A percentile compares a stretch with the other conserved stretches of the same genome.
Evolutionary conservation across 30 jellyfish, hydroid and myxozoan genomes (phyloP).

Genomic region (Aurelia aurita): DNA sequence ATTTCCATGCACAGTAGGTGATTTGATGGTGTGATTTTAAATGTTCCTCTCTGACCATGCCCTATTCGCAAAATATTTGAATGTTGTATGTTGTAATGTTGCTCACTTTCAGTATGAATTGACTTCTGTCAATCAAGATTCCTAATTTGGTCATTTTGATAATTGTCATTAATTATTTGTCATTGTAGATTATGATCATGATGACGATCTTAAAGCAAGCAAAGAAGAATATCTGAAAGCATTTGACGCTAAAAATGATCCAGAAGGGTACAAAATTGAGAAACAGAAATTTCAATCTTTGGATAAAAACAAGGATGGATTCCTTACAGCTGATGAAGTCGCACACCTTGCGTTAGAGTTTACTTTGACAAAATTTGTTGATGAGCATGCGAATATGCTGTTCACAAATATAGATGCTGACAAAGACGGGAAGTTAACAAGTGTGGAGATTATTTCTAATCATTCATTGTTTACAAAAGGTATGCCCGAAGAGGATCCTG

Average conservation of each 20-base stretch:
- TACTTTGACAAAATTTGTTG: conserved; percentile 43
- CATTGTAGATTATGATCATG: conserved; percentile 45
- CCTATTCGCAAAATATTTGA: too few relatives aligned
- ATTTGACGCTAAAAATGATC: conserved; percentile 26
- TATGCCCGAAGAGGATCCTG: conserved; percentile 17
- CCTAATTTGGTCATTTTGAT: not conserved
- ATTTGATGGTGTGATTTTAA: too few relatives aligned
- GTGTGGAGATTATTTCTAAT: conserved; percentile 48
- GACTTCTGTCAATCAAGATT: too few relatives aligned
- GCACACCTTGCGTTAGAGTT: conserved; percentile 44
- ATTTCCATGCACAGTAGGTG: too few relatives aligned
- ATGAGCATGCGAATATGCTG: conserved; percentile 44
- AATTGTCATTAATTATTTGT: not conserved
- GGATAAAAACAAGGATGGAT: conserved; percentile 72
- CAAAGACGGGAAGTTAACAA: conserved; percentile 52
- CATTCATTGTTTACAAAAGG: conserved; percentile 54
- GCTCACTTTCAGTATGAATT: too few relatives aligned
- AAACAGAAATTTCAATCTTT: conserved; percentile 22
- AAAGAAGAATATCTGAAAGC: conserved; percentile 59
- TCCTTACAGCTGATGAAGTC: conserved; percentile 60
- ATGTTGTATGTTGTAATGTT: too few relatives aligned
- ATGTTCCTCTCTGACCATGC: too few relatives aligned
- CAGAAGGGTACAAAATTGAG: conserved; percentile 49
- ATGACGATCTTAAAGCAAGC: conserved; percentile 48
- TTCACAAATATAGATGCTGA: conserved; percentile 59